Evolutionary conservation across 2,888 invertebrate genomes (phyloP).

Genomic region (Cyclophora albipunctata): DNA sequence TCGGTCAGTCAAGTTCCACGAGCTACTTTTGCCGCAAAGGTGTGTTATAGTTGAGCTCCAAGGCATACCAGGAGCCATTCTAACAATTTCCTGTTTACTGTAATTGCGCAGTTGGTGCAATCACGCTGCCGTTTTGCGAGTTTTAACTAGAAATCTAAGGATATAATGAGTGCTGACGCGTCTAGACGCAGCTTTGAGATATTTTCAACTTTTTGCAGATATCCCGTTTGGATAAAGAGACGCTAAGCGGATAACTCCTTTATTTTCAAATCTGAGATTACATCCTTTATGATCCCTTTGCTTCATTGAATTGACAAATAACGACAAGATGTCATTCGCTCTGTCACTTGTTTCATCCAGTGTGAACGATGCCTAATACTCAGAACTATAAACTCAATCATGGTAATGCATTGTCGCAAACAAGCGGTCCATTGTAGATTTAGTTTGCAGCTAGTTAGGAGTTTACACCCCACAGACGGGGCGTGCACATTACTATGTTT

Average conservation of each 20-base stretch:
- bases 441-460: conserved; percentile 7
- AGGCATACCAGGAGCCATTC: conserved; percentile 3
- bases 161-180: conserved; percentile 9
- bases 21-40: too few relatives aligned
- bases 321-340: conserved; percentile 7
- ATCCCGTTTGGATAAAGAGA: too few relatives aligned
- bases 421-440: conserved; percentile 11
- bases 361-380: conserved; percentile 14
- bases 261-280: too few relatives aligned
- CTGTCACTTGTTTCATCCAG: neutral
- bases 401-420: conserved; percentile 24
- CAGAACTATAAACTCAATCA: conserved; percentile 19
- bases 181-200: neutral
- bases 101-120: conserved; percentile 18
- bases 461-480: neutral
- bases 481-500: too few relatives aligned
- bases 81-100: conserved; percentile 14
- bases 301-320: too few relatives aligned
- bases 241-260: too few relatives aligned
- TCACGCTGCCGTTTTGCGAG: conserved; percentile 5
- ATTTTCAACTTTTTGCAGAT: too few relatives aligned
- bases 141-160: conserved; percentile 8
- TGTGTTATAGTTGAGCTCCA: too few relatives aligned
- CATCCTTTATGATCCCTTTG: too few relatives aligned
- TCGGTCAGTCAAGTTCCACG: too few relatives aligned